Percentiles rank a stretch among this genome's conserved stretches.
These are phyloP conservation scores for Gnathonemus echidnorhynchus DNA, from an alignment of 2,113 vertebrate species.

Conservation along the genomic window DNA sequence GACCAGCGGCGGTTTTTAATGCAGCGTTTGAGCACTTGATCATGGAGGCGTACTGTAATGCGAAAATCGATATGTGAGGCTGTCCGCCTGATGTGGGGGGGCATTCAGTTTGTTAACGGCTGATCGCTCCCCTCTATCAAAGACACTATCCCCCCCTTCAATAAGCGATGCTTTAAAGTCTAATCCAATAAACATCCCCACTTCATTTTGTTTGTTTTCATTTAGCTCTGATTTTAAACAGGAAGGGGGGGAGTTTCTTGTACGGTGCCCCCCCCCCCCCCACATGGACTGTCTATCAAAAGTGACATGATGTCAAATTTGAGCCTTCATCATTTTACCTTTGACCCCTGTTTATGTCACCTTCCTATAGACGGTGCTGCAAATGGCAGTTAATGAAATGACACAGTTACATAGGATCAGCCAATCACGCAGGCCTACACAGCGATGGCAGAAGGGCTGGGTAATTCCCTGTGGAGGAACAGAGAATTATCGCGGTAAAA, in stretches of 20 bases:
- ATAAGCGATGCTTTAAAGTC: slow-evolving; percentile 83
- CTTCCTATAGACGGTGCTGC: not conserved
- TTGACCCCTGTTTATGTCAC: not conserved
- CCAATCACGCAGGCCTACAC: not conserved
- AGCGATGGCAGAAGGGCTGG: not conserved
- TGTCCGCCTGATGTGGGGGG: slow-evolving; percentile 62
- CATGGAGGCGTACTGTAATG: slow-evolving; percentile 89
- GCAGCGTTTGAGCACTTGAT: slow-evolving; percentile 91
- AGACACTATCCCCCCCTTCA: slow-evolving; percentile 78
- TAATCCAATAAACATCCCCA: slow-evolving; percentile 79
- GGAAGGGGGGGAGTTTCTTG: slow-evolving; percentile 50
- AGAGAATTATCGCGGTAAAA: not conserved
- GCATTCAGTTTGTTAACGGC: slow-evolving; percentile 73
- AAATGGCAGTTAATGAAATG: not conserved
- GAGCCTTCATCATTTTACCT: not conserved
- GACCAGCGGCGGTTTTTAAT: slow-evolving; percentile 82
- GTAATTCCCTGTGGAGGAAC: not conserved
- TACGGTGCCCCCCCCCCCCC: not conserved
- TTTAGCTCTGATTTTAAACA: slow-evolving; percentile 69
- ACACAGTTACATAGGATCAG: not conserved
- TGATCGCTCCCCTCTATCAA: slow-evolving; percentile 70
- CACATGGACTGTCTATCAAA: not conserved
- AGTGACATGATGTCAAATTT: not conserved
- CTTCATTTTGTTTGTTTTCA: slow-evolving; percentile 37
- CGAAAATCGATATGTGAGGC: slow-evolving; percentile 85